These are phyloP conservation scores for Mustela lutreola DNA, from an alignment of 2,113 vertebrate species.

Conservation along the genomic window DNA sequence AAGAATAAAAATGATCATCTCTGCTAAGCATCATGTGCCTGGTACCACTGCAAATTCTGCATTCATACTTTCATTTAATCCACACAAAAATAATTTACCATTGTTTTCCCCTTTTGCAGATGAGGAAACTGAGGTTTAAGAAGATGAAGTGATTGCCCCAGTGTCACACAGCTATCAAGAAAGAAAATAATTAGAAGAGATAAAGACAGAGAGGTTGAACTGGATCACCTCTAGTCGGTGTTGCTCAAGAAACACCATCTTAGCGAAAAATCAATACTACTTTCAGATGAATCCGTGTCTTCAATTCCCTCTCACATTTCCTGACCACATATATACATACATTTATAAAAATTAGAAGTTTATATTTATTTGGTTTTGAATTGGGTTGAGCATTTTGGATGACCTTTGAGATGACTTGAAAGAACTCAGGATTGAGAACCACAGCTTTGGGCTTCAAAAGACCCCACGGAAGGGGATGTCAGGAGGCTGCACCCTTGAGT, in stretches of 20 bases:
- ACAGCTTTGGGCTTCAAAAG: neutral
- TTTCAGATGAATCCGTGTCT: neutral
- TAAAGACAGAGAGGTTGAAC: neutral
- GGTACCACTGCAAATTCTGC: neutral
- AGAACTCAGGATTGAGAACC: neutral
- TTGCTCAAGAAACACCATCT: neutral
- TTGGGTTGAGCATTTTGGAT: neutral
- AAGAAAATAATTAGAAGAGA: neutral
- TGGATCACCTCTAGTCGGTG: neutral
- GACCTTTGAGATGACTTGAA: neutral
- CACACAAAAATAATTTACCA: neutral
- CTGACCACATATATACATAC: neutral
- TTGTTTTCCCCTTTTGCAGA: neutral
- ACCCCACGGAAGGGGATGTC: neutral
- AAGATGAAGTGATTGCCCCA: neutral
- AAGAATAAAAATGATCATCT: neutral
- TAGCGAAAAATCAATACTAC: neutral
- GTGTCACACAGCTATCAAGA: neutral
- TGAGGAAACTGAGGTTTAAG: conserved; percentile 12
- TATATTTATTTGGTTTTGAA: neutral
- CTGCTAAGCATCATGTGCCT: neutral
- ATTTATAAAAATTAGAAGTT: conserved; percentile 7
- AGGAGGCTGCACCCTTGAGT: neutral
- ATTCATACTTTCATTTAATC: neutral
- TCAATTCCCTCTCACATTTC: neutral